A percentile compares a stretch with the other conserved stretches of the same genome.
These are phyloP conservation scores for Copidosoma aretas DNA, from an alignment of 2,888 invertebrate genomes.

Conservation along the genomic window DNA sequence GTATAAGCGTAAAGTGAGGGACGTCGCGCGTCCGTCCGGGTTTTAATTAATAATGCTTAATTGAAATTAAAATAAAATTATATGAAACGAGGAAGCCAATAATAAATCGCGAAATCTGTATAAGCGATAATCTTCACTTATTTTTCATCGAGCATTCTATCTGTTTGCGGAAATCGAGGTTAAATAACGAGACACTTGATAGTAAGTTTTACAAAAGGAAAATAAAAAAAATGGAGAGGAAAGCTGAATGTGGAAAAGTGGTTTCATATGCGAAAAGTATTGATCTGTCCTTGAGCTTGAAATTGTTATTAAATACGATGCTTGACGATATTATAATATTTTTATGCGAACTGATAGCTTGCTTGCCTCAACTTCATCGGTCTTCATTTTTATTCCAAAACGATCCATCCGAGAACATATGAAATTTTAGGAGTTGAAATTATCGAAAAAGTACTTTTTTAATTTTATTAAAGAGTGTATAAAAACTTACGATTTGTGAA, in stretches of 20 bases:
- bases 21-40: conserved; percentile 53
- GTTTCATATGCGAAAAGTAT: conserved; percentile 38
- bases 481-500: background rate
- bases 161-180: conserved; percentile 40
- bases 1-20: conserved; percentile 38
- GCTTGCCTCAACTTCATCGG: conserved; percentile 50
- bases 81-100: conserved; percentile 20
- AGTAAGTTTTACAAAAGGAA: conserved; percentile 28
- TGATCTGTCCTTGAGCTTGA: conserved; percentile 61
- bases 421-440: too few species aligned
- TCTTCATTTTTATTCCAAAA: background rate
- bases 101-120: conserved; percentile 7
- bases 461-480: too few species aligned
- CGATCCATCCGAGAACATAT: background rate
- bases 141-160: conserved; percentile 47
- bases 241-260: conserved; percentile 24
- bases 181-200: conserved; percentile 20
- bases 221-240: background rate
- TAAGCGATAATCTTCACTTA: conserved; percentile 50
- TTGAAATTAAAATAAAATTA: background rate
- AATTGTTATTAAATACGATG: conserved; percentile 61
- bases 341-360: conserved; percentile 59
- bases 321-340: conserved; percentile 62
- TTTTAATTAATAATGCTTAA: conserved; percentile 25
- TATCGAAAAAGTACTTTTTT: too few species aligned